Base-by-base conservation (phyloP, 2,888 invertebrate genomes). In the Caenorhabditis parvicauda region DNA sequence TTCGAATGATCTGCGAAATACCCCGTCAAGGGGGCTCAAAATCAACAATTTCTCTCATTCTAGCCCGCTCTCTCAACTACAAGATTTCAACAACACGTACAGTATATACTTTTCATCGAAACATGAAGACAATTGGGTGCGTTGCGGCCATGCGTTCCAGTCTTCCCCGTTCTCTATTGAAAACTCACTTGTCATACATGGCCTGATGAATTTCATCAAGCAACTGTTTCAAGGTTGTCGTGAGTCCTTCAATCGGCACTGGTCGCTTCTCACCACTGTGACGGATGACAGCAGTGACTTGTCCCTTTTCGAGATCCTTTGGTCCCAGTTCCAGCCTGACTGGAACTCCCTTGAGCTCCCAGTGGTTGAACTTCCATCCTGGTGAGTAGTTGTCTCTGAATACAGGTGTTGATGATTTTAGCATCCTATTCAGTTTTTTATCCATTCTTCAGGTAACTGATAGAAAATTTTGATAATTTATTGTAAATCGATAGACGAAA, bases 291-390 rank as follows among this genome's bases (percentile, higher is more conserved):
- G 91, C 89, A 12, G 95, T 91, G 48, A 93, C 86, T 82, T 93
- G 89, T 35, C 88, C 86, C 45, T 56, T 58, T 47, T 90, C 88
- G 81, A 98, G 85, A 83, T 99, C 98, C 76, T 92, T 91, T 1
- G 96, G 96, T 7, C 98, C 98, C 4, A 96, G 82, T 47, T 72
- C 72, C 38, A 77, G 57, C 17, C 80, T 70, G 28, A 80, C 67
- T 43, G 80, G 80, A 19, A 80, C 80, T 45, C 80, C 80, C 54
- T 93, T 94, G 32, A 94, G 83, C 82, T 94, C 93, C 93, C 93
- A 94, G 81, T 94, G 91, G 82, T 93, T 94, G 82, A 92, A 95
- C 84, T 98, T 99, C 98, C 98, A 99, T 0, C 96, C 98, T 0
- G 96, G 95, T 14, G 95, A 93, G 82, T 95, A 93, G 83, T 96